These are phyloP conservation scores for Furcifer pardalis DNA, from an alignment of 2,797 vertebrate species.

Conservation along the genomic window DNA sequence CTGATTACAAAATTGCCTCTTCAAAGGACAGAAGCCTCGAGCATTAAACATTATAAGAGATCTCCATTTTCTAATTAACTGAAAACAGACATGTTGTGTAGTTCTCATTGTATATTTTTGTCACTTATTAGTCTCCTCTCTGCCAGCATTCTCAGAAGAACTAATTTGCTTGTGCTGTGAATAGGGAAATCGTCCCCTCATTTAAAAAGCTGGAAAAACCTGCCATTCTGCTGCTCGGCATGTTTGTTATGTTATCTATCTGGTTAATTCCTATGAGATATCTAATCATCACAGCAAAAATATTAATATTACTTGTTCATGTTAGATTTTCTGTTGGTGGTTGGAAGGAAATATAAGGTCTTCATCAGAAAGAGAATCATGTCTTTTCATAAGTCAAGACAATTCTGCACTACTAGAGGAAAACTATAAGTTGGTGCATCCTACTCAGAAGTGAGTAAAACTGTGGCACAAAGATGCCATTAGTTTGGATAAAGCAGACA, in stretches of 20 bases:
- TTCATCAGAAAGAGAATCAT: no score
- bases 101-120: conserved; percentile 15
- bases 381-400: not conserved
- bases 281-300: not conserved
- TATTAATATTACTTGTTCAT: not conserved
- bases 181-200: not conserved
- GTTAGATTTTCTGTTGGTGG: not conserved
- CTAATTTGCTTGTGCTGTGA: conserved; percentile 24
- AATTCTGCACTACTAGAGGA: not conserved
- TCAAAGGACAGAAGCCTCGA: conserved; percentile 59
- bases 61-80: conserved; percentile 48
- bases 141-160: conserved; percentile 39
- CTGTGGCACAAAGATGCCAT: not conserved
- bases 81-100: conserved; percentile 40
- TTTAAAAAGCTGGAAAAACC: conserved; percentile 1
- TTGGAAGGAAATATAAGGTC: not conserved
- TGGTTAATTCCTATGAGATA: conserved; percentile 10
- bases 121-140: conserved; percentile 31
- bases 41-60: conserved; percentile 52
- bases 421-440: not conserved
- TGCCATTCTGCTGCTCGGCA: not conserved
- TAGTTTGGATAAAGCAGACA: not conserved
- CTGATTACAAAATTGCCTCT: conserved; percentile 59
- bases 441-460: no score
- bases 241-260: not conserved